Conservation (phyloP, 2,113 vertebrate genomes). For the Hemichromis elongatus region DNA sequence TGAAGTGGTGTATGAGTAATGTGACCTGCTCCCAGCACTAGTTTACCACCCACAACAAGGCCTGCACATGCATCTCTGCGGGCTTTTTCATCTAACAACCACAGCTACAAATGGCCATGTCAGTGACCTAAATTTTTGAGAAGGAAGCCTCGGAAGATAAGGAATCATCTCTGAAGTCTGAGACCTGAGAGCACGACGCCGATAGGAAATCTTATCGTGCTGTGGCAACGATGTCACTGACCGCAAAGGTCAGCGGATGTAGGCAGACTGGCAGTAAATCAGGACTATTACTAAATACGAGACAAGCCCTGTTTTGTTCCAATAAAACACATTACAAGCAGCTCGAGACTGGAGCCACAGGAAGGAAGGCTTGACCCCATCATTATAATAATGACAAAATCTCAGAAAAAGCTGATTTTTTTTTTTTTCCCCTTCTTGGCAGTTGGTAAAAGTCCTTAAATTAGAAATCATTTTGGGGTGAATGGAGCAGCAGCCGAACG, state of each 20-base stretch:
- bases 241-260: not conserved
- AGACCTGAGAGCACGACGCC: not conserved
- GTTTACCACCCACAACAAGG: conserved; percentile 28
- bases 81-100: conserved; percentile 25
- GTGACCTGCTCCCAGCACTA: conserved; percentile 1
- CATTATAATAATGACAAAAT: conserved; percentile 54
- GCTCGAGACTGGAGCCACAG: not conserved
- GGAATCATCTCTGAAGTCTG: conserved; percentile 11
- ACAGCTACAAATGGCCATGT: conserved; percentile 24
- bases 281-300: conserved; percentile 11
- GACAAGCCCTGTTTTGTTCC: conserved; percentile 23
- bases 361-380: conserved; percentile 7
- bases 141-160: conserved; percentile 40
- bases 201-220: conserved; percentile 31
- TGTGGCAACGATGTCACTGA: not conserved
- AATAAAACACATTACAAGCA: conserved; percentile 4
- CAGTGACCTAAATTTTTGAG: conserved; percentile 13
- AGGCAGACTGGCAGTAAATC: conserved; percentile 20
- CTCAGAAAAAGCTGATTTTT: conserved; percentile 35
- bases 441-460: conserved; percentile 32
- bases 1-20: conserved; percentile 31
- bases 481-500: conserved; percentile 37
- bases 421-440: conserved; percentile 42
- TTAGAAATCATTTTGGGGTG: conserved; percentile 46
- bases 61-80: not conserved